Evolutionary conservation across 2,113 vertebrate species (phyloP), one percentile per base, ranked within the genome.

Genomic region (Epinephelus lanceolatus): DNA sequence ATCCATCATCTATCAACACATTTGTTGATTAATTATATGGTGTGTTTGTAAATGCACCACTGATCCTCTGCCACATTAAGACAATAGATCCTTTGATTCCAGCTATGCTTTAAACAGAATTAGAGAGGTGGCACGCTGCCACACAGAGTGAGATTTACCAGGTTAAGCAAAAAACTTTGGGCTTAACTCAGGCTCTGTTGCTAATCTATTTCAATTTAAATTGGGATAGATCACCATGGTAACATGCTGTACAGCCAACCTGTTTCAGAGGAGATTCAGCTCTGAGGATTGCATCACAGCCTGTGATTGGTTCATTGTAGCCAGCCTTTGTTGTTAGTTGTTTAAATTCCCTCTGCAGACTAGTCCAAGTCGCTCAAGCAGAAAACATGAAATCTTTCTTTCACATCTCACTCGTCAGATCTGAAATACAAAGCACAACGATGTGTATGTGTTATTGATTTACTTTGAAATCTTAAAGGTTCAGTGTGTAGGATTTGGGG

Each of bases 151-250:
- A 30, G 61, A 78, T 56, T 67, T 11, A 52, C 19, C 19, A 59
- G n/a, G 51, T 66, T 52, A 72, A 52, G 21, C 42, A 17, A n/a
- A 17, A 60, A 47, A 63, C 25, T 53, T 45, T 17, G 53, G 62
- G n/a, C 1, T 69, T 49, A 74, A 55, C 18, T 61, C n/a, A 18
- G 42, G 27, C 2, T 66, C 37, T 21, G 30, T 47, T 21, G 17
- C 15, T 76, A 77, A 81, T 23, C 33, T 42, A 9, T 2, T 23
- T 56, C 13, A 23, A 13, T 69, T 47, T 62, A 55, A 68, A 68
- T 11, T 12, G 17, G 51, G 51, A 57, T 57, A 3, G n/a, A 27
- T 78, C 40, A 33, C 53, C 53, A 45, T 53, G 52, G 74, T n/a
- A 77, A 83, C 72, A 4, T 15, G 55, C 33, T 76, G 45, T 23